Conservation (phyloP, 2,797 vertebrate species). For the Hemibagrus guttatus region DNA sequence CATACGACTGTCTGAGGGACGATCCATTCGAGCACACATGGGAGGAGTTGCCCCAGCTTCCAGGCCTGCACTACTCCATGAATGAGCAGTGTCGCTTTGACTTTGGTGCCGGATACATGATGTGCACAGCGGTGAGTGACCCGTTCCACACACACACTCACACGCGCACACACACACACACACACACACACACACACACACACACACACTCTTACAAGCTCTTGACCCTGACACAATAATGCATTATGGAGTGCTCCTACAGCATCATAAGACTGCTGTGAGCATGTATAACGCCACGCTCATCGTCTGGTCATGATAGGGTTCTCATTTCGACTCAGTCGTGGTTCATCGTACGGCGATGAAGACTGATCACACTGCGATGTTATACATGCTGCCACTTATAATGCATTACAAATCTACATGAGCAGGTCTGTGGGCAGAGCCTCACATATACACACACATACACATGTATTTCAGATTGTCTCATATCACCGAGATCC, state of each 20-base stretch:
- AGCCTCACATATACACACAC: too few relatives aligned
- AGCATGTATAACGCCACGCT: conserved; percentile 55
- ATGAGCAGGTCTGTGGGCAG: background rate
- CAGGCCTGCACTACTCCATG: conserved; percentile 93
- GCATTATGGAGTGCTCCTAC: conserved; percentile 49
- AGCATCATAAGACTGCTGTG: conserved; percentile 48
- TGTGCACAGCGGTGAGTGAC: conserved; percentile 88
- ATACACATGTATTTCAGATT: too few relatives aligned
- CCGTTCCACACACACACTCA: conserved; percentile 17
- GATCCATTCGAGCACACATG: conserved; percentile 92
- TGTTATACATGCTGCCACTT: conserved; percentile 55
- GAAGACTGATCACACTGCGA: conserved; percentile 28
- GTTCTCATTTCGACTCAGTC: conserved; percentile 47
- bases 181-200: conserved; percentile 32
- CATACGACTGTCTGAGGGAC: conserved; percentile 86
- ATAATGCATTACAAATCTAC: conserved; percentile 50
- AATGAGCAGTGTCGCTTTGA: conserved; percentile 96
- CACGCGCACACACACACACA: conserved; percentile 36
- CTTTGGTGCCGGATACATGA: conserved; percentile 91
- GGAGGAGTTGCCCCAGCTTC: conserved; percentile 88
- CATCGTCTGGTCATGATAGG: conserved; percentile 46
- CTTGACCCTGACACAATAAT: conserved; percentile 24
- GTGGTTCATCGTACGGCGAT: conserved; percentile 31
- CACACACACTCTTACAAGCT: conserved; percentile 35
- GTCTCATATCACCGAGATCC: too few relatives aligned